phyloP scores from a whole-genome alignment of 1,140 invertebrate species.

The Rhagoletis pomonella region DNA sequence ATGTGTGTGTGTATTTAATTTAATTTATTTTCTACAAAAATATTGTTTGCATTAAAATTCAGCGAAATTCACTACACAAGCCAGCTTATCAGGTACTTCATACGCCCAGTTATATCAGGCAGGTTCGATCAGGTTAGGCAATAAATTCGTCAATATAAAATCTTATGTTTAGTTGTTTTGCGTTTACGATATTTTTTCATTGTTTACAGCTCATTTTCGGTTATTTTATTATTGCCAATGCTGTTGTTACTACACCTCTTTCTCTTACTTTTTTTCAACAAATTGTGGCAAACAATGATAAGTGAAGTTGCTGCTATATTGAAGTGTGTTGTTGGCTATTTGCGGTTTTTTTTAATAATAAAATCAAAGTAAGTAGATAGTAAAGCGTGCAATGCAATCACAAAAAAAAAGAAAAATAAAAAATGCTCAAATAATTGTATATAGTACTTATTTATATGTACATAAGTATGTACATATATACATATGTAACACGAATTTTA shows the following conservation, averaged over 20 bases:
- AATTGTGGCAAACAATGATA: background rate
- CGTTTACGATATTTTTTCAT: background rate
- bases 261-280: background rate
- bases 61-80: background rate
- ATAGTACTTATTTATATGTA: background rate
- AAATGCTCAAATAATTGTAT: too few relatives aligned
- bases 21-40: background rate
- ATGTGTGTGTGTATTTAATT: too few relatives aligned
- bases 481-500: background rate
- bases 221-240: background rate
- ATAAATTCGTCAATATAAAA: slow-evolving; percentile 54
- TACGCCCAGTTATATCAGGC: slow-evolving; percentile 8
- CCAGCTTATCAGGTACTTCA: slow-evolving; percentile 18
- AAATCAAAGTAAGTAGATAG: background rate
- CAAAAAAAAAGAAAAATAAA: too few relatives aligned
- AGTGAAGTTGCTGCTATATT: background rate
- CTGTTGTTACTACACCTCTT: background rate
- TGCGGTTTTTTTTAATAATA: background rate
- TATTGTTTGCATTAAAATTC: background rate
- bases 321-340: background rate
- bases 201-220: background rate
- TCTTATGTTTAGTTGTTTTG: background rate
- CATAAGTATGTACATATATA: background rate
- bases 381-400: background rate
- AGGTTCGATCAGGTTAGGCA: background rate